phyloP scores from a whole-genome alignment of 1,140 invertebrate species.

The Lasioglossum albipes region DNA sequence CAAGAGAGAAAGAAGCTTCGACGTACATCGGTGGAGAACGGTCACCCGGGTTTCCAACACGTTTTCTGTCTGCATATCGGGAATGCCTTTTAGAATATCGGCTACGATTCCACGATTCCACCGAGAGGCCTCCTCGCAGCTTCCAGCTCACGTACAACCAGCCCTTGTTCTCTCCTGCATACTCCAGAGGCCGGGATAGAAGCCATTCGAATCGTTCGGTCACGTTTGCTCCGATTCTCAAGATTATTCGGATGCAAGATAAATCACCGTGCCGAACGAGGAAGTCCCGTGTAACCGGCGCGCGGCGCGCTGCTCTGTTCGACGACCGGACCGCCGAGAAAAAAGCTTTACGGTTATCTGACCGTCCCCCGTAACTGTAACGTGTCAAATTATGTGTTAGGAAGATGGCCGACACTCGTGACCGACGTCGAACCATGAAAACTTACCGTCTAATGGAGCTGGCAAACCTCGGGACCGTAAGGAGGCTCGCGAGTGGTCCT shows the following conservation, averaged over 20 bases:
- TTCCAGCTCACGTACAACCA: background rate
- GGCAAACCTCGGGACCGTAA: background rate
- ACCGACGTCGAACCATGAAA: no score
- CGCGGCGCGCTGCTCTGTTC: background rate
- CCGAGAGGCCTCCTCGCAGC: background rate
- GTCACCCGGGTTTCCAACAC: background rate
- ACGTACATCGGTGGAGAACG: no score
- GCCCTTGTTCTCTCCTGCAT: no score
- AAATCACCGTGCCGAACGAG: conserved; percentile 29
- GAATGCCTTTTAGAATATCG: background rate
- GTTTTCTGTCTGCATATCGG: background rate
- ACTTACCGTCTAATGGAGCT: background rate
- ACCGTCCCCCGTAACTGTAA: conserved; percentile 22
- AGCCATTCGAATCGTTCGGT: conserved; percentile 29
- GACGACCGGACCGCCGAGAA: background rate
- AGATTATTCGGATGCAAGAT: conserved; percentile 40
- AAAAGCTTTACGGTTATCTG: conserved; percentile 21
- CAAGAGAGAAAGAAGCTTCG: no score
- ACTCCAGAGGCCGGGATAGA: background rate
- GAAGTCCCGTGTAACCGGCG: conserved; percentile 1
- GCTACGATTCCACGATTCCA: background rate
- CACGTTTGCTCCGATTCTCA: conserved; percentile 48
- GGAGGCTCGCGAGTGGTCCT: no score
- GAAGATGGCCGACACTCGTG: background rate
- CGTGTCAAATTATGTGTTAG: conserved; percentile 5